These are phyloP conservation scores for Montipora sp. DNA, from an alignment of 64 coral and sea anemone genomes.

Conservation along the genomic window DNA sequence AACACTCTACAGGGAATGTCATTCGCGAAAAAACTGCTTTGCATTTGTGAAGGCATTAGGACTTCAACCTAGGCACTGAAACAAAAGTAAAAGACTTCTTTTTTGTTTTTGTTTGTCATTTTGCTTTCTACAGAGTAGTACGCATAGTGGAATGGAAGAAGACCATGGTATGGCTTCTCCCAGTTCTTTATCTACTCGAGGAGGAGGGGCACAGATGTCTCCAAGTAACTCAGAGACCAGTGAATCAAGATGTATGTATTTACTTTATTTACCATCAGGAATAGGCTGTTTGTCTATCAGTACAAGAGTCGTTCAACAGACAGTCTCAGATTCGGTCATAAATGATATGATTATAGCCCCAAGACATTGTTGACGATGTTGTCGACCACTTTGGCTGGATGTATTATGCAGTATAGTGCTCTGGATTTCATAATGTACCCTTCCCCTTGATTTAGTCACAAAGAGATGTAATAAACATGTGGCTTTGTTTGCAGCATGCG, in stretches of 20 bases:
- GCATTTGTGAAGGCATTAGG: not conserved
- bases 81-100: not conserved
- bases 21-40: not conserved
- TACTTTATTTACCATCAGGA: not conserved
- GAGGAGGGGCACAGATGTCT: constrained; percentile 76
- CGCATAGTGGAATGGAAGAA: constrained; percentile 91
- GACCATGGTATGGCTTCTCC: constrained; percentile 81
- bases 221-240: constrained; percentile 86
- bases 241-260: constrained; percentile 64
- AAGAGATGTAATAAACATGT: no score
- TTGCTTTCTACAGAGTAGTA: constrained; percentile 62
- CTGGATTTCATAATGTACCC: no score
- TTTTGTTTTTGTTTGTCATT: not conserved
- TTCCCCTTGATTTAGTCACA: no score
- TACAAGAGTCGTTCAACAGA: no score
- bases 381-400: no score
- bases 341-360: no score
- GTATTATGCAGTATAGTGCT: no score
- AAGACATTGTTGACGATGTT: no score
- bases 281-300: no score
- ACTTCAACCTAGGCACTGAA: not conserved
- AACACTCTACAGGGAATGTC: no score
- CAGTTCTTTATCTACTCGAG: constrained; percentile 68
- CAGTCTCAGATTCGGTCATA: no score
- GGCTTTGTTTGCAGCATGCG: no score